A percentile compares a stretch with the other conserved stretches of the same genome.
These are phyloP conservation scores for Eulimnadia texana DNA, from an alignment of 1,140 invertebrate species.

Conservation along the genomic window DNA sequence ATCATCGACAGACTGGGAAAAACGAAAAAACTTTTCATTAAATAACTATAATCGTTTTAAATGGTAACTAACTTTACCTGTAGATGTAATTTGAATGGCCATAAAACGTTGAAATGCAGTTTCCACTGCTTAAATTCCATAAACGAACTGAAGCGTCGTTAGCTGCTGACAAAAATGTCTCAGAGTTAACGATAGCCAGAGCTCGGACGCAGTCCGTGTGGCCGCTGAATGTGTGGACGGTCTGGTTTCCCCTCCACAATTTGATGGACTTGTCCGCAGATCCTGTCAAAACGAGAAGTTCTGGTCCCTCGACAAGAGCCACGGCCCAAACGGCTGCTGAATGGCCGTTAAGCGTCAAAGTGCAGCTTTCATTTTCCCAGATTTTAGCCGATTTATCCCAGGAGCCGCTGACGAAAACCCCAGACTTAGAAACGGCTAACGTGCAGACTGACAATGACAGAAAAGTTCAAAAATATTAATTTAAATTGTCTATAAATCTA, in stretches of 20 bases:
- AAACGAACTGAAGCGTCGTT: conserved; percentile 75
- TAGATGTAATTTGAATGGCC: conserved; percentile 58
- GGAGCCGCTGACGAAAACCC: conserved; percentile 58
- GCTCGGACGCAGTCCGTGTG: conserved; percentile 84
- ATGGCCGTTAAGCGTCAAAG: conserved; percentile 55
- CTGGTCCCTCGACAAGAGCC: conserved; percentile 39
- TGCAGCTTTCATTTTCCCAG: conserved; percentile 45
- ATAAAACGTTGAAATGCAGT: conserved; percentile 58
- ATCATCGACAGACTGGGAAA: conserved; percentile 42
- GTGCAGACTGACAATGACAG: conserved; percentile 45
- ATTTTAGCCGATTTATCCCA: conserved; percentile 78
- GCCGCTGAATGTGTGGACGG: conserved; percentile 33
- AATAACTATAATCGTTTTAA: neutral
- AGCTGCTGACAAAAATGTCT: conserved; percentile 68
- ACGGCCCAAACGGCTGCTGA: conserved; percentile 79
- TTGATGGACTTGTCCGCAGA: conserved; percentile 83
- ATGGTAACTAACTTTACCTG: conserved; percentile 22
- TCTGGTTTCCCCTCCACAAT: conserved; percentile 52
- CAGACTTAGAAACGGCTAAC: conserved; percentile 37
- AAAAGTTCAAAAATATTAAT: conserved; percentile 18
- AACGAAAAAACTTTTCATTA: conserved; percentile 11
- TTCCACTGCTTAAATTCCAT: conserved; percentile 63
- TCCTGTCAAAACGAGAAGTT: conserved; percentile 55
- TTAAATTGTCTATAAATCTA: neutral
- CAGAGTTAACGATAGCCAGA: conserved; percentile 46